Percentiles rank a stretch among this genome's conserved stretches.
These are phyloP conservation scores for Monopterus albus DNA, from an alignment of 2,113 vertebrate genomes.

Conservation along the genomic window DNA sequence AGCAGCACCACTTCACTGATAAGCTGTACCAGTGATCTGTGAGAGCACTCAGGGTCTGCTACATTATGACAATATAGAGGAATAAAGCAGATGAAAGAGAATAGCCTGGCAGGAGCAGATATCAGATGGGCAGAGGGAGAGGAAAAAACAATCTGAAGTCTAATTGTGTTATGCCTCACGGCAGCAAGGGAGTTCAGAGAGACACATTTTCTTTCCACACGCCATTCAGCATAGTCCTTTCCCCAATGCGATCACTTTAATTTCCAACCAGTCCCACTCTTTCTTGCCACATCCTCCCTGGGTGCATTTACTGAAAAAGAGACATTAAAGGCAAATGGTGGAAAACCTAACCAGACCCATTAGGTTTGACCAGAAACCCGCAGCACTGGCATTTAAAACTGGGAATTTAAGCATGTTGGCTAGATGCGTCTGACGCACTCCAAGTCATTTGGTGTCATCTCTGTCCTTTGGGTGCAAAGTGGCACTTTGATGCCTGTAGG, in stretches of 20 bases:
- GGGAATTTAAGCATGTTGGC: conserved; percentile 47
- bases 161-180: conserved; percentile 76
- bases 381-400: conserved; percentile 42
- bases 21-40: conserved; percentile 76
- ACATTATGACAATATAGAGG: conserved; percentile 76
- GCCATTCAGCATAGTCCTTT: conserved; percentile 52
- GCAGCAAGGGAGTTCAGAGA: conserved; percentile 51
- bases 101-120: conserved; percentile 66
- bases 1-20: conserved; percentile 74
- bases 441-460: conserved; percentile 38
- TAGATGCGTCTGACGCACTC: conserved; percentile 44
- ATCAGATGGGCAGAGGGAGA: conserved; percentile 71
- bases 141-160: conserved; percentile 70
- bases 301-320: conserved; percentile 50
- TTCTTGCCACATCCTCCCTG: conserved; percentile 25
- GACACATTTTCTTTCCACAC: conserved; percentile 63
- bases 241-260: conserved; percentile 55
- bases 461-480: conserved; percentile 60
- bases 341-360: conserved; percentile 20
- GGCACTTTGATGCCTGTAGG: conserved; percentile 29
- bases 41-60: conserved; percentile 74
- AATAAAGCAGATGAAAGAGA: conserved; percentile 75
- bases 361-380: conserved; percentile 31
- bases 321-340: conserved; percentile 45
- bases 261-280: conserved; percentile 46